Evolutionary conservation across 2,113 vertebrate species (phyloP).

Genomic region (Hassar affinis): DNA sequence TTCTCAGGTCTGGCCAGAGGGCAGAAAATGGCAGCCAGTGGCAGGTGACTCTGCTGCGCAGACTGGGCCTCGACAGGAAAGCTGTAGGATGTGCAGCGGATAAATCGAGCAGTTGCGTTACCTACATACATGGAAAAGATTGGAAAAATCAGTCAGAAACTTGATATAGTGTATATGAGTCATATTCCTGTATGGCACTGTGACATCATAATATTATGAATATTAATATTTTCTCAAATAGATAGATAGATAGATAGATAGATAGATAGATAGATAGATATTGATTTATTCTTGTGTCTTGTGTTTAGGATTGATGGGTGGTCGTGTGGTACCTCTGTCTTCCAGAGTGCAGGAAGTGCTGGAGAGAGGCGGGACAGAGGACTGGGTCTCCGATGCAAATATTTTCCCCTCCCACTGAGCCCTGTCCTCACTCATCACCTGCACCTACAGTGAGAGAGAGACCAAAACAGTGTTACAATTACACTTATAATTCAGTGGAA

Average conservation of each 20-base stretch:
- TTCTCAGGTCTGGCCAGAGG: constrained; percentile 61
- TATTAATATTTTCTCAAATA: no score
- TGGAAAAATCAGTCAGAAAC: background rate
- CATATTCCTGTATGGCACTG: background rate
- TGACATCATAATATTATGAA: constrained; percentile 7
- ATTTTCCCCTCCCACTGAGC: constrained; percentile 70
- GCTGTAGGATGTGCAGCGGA: constrained; percentile 70
- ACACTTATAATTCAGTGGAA: background rate
- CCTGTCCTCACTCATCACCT: constrained; percentile 69
- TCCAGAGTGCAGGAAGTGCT: constrained; percentile 70
- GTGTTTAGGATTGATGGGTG: background rate
- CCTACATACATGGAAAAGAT: constrained; percentile 55
- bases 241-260: no score
- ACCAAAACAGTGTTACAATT: background rate
- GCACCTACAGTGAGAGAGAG: constrained; percentile 62
- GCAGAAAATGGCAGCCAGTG: constrained; percentile 70
- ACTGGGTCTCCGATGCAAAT: constrained; percentile 65
- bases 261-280: no score
- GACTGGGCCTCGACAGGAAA: constrained; percentile 69
- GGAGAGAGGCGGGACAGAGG: constrained; percentile 69
- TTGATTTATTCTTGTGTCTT: background rate
- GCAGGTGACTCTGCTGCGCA: constrained; percentile 67
- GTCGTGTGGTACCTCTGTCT: constrained; percentile 64
- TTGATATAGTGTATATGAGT: background rate
- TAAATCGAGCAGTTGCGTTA: constrained; percentile 64